Evolutionary conservation across 2,888 invertebrate species (phyloP), one percentile per base, ranked within the genome.

Genomic region (Odontocolon sp.): DNA sequence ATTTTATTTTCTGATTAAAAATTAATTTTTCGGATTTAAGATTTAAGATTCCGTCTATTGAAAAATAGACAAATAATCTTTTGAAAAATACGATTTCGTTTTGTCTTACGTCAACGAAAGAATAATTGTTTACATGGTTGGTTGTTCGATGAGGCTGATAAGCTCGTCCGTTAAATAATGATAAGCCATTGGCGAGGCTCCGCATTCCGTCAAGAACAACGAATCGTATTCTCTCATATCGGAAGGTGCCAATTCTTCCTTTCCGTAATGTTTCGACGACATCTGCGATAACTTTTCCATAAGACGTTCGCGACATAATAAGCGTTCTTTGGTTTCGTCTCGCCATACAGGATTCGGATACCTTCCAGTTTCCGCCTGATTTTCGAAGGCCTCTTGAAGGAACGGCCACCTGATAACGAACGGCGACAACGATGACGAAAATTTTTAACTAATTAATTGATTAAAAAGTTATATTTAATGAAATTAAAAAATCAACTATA

Each of bases 201-300:
- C 88, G 75, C 80, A 69, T 45, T 86, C 86, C 21, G 84, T 74
- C 79, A 80, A 79, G 77, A 91, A 86, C 45, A 92, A 77, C 5
- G 80, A 81, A 78, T 88, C 87, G 87, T 91, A 92, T 72, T 91
- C 91, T 21, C 86, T 83, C 42, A 92, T 86, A 81, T 92, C 91
- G 3, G 87, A 86, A 59, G 90, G 88, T 0, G 91, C 91, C 28
- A 92, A 82, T 79, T 92, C 92, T 33, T 90, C 87, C 63, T 90
- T 90, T 61, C 87, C 89, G 68, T 92, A 91, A 84, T 91, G 91
- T 80, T 89, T 90, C 0, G 88, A 82, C 2, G 92, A 91, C 92
- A 92, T 92, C 18, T 84, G 82, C 0, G 90, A 88, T 70, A 92
- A 82, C 33, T 90, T 86, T 23, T 80, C 66, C 63, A 89, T 85